Evolutionary conservation across 1,140 invertebrate genomes (phyloP), one percentile per base, ranked within the genome.

Genomic region (Drosophila arawakana): DNA sequence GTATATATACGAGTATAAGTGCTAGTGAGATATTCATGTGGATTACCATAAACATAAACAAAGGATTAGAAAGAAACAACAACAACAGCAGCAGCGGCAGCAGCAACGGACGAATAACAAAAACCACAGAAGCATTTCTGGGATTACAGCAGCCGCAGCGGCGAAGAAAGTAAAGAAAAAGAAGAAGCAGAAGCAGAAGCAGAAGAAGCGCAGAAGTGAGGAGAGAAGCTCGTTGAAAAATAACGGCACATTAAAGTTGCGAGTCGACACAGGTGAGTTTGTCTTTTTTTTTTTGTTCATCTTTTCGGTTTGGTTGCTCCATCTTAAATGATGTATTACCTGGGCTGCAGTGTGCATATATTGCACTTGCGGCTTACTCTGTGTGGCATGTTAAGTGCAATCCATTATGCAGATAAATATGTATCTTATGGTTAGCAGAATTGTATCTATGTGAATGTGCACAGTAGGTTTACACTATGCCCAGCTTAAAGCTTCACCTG

Each of bases 351-450:
- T 60, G 66, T 63, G 39, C 44, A 55, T 21, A 73, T 21, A 73
- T 62, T 76, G 81, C 78, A 81, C 67, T 90, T 90, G 85, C 71
- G 85, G 85, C 76, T 85, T 78, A 54, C 50, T 63, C 35, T 68
- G 72, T 82, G 80, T 80, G 81, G 81, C 86, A 90, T 86, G 86
- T 90, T 86, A 90, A 86, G 86, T 90, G 86, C 86, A 90, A 90
- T 90, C 77, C 86, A 90, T 90, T 90, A 90, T 89, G 81, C 73
- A 80, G 76, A 88, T 86, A 86, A 73, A 80, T 68, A 71, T 71
- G 50, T 55, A 44, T 50, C 30, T 54, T n/a, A 7, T 6, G 11
- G 50, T 37, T 11, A 30, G 61, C n/a, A 52, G 15, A 37, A 50
- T 62, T n/a, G 41, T 34, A 37, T 34, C 54, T 25, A 21, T 62